Base-by-base conservation (phyloP, 2,113 vertebrate genomes). In the Indri indri region DNA sequence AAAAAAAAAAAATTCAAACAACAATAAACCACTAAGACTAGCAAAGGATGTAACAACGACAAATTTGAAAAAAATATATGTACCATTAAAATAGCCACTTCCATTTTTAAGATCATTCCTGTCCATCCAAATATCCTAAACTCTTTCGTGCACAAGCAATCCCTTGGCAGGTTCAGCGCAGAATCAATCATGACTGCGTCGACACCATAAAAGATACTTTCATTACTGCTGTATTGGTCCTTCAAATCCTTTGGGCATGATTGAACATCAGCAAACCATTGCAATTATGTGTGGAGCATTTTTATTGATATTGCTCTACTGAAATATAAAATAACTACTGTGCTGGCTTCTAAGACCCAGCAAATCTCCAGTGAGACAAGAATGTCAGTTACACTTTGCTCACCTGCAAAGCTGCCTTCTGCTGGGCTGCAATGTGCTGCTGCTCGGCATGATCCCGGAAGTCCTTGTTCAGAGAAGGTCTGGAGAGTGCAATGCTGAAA, bases 381-480 rank as follows among this genome's bases (percentile, higher is more conserved):
- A 82, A 11, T 1, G 81, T 8, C 37, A 4, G 79, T 8, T 12
- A 18, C 30, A 7, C 70, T 32, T 8, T 0, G 25, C 98, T 98
- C 80, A 99, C 99, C 99, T 99, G 99, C 96, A 99, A 95, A 27
- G 99, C 99, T 90, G 99, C 99, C 98, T 99, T 99, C 98, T 99
- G 99, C 65, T 99, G 99, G 57, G 99, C 99, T 61, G 99, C 99
- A 0, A 99, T 99, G 95, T 99, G 99, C 98, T 99, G 99, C 86
- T 99, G 99, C 96, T 99, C 99, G 0, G 99, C 99, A 10, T 99
- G 99, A 90, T 99, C 99, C 95, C 99, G 98, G 89, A 99, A 99
- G 96, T 99, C 99, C 97, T 99, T 99, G 85, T 98, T 99, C 34
- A 99, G 98, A 0, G 98, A 97, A 22, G 99, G 98, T 88, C 99